phyloP scores from a whole-genome alignment of 1,140 invertebrate species.

The Scaptomyza graminum region DNA sequence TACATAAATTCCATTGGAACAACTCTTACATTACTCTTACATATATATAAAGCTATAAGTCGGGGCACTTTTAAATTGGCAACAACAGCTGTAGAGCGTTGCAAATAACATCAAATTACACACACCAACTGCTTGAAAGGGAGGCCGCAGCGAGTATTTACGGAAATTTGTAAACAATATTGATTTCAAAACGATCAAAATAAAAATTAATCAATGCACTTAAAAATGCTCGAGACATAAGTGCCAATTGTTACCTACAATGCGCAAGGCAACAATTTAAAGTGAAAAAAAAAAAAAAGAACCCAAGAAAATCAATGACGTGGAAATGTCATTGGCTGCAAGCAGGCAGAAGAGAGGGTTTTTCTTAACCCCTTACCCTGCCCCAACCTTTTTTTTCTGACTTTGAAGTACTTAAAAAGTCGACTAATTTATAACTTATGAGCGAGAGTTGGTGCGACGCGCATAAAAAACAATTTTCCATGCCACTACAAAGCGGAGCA shows the following conservation, averaged over 20 bases:
- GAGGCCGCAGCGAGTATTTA: constrained; percentile 52
- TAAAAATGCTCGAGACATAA: constrained; percentile 56
- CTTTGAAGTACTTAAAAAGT: constrained; percentile 69
- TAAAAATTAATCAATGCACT: constrained; percentile 82
- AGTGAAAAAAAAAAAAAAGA: constrained; percentile 15
- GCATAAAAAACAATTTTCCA: constrained; percentile 83
- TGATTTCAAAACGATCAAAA: constrained; percentile 79
- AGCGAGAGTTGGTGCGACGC: constrained; percentile 36
- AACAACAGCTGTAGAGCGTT: constrained; percentile 54
- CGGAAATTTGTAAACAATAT: constrained; percentile 80
- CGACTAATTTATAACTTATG: constrained; percentile 82
- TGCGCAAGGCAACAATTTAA: constrained; percentile 43
- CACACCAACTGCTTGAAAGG: constrained; percentile 66
- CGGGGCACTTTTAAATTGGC: constrained; percentile 44
- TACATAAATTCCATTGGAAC: constrained; percentile 58
- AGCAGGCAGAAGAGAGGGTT: constrained; percentile 5
- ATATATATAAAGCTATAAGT: neutral
- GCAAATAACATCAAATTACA: constrained; percentile 75
- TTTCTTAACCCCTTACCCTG: constrained; percentile 27
- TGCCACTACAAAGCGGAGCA: constrained; percentile 83
- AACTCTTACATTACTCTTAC: constrained; percentile 13
- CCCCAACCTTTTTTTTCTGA: constrained; percentile 37
- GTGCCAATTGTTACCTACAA: constrained; percentile 59
- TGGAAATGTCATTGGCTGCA: constrained; percentile 57
- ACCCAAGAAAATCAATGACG: constrained; percentile 54